Percentiles rank a stretch among this genome's conserved stretches.
Evolutionary conservation across 2,113 vertebrate species (phyloP).

Genomic region (Mirza zaza): DNA sequence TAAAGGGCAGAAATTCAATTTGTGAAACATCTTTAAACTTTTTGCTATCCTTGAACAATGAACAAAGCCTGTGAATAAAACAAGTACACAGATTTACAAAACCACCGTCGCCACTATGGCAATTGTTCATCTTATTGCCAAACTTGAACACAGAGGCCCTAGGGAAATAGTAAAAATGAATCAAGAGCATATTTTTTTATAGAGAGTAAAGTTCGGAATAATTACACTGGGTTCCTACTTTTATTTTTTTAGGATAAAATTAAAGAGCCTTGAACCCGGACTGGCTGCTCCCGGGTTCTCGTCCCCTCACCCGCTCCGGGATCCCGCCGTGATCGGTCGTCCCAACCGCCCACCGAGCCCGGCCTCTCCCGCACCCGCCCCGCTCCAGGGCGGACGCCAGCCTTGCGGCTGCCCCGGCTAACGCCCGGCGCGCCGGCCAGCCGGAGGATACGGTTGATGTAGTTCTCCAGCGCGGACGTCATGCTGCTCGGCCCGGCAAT

Average conservation of each 20-base stretch:
- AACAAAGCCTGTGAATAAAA: not conserved
- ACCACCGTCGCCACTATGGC: accelerated
- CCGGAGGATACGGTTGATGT: slow-evolving; percentile 88
- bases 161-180: not conserved
- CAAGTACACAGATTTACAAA: not conserved
- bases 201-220: not conserved
- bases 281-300: no score
- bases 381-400: accelerated
- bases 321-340: not conserved
- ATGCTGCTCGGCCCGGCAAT: slow-evolving; percentile 55
- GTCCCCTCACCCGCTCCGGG: not conserved
- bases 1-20: not conserved
- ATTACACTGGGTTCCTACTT: not conserved
- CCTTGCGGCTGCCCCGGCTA: not conserved
- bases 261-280: not conserved
- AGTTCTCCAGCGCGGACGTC: slow-evolving; percentile 88
- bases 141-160: not conserved
- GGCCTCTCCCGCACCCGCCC: not conserved
- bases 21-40: not conserved
- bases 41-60: not conserved
- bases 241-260: not conserved
- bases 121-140: not conserved
- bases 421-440: accelerated
- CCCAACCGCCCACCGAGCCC: not conserved
- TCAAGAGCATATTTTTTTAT: not conserved